A percentile compares a stretch with the other conserved stretches of the same genome.
phyloP scores from a whole-genome alignment of 2,888 invertebrate genomes.

The Melanostoma scalare region DNA sequence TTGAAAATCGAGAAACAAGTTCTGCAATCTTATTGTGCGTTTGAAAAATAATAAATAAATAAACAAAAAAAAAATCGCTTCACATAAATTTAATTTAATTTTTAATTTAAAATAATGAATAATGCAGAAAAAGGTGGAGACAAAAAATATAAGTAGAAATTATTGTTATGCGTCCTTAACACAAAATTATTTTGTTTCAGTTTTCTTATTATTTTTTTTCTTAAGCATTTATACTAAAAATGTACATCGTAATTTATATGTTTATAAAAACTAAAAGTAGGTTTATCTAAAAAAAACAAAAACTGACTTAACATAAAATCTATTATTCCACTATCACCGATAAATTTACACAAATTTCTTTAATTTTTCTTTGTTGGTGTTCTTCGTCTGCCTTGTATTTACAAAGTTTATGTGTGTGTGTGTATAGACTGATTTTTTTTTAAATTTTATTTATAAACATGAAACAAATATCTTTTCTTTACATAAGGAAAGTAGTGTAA shows the following conservation, averaged over 20 bases:
- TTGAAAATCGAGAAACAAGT: too few relatives aligned
- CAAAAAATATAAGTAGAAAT: conserved; percentile 39
- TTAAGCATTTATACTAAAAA: conserved; percentile 55
- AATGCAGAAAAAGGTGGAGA: conserved; percentile 22
- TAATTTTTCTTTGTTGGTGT: conserved; percentile 1
- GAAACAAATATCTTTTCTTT: neutral
- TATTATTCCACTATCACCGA: conserved; percentile 72
- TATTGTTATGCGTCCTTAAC: conserved; percentile 62
- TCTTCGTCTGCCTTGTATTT: conserved; percentile 49
- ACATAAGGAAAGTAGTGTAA: neutral
- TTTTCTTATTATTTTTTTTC: conserved; percentile 5
- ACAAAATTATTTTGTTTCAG: conserved; percentile 28
- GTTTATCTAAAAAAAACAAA: conserved; percentile 42
- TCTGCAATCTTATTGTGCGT: too few relatives aligned
- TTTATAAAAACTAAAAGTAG: conserved; percentile 50
- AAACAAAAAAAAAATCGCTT: too few relatives aligned
- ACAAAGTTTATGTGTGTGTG: conserved; percentile 39
- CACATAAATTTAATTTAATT: neutral
- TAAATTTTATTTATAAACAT: neutral
- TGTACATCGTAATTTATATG: conserved; percentile 45
- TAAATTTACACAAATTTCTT: conserved; percentile 61
- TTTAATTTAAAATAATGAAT: conserved; percentile 15
- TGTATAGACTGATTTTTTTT: conserved; percentile 1
- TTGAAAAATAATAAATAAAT: too few relatives aligned
- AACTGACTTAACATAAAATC: conserved; percentile 62